A percentile compares a stretch with the other conserved stretches of the same genome.
phyloP scores from a whole-genome alignment of 35 echinoderm and acorn worm species.

The Ophiothrix spiculata region DNA sequence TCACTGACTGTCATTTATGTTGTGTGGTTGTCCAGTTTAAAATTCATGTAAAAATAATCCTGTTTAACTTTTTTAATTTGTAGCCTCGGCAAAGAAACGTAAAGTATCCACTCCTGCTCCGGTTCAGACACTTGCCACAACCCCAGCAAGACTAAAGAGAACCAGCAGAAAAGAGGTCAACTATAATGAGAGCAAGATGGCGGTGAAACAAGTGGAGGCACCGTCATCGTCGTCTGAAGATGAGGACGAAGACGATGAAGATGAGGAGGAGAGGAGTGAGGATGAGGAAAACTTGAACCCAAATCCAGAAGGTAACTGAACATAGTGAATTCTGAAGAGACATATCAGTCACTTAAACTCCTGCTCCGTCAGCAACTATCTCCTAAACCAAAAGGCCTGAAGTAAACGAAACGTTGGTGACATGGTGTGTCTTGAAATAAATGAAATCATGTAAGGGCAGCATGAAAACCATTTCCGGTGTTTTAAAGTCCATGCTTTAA shows the following conservation, averaged over 20 bases:
- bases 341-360: too few species aligned
- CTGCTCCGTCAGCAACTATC: too few species aligned
- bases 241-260: slow-evolving; percentile 21
- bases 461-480: too few species aligned
- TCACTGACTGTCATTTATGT: too few species aligned
- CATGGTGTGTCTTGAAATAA: too few species aligned
- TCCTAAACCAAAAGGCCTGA: too few species aligned
- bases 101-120: slow-evolving; percentile 19
- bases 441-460: too few species aligned
- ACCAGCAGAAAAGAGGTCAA: slow-evolving; percentile 47
- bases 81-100: slow-evolving; percentile 30
- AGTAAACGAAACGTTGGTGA: too few species aligned
- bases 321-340: too few species aligned
- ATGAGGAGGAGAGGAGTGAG: slow-evolving; percentile 25
- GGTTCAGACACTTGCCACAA: slow-evolving; percentile 46
- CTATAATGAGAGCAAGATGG: slow-evolving; percentile 25
- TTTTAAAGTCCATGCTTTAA: too few species aligned
- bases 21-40: too few species aligned
- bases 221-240: neutral
- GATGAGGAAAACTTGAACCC: slow-evolving; percentile 29
- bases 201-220: neutral
- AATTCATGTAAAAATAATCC: too few species aligned
- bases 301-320: slow-evolving; percentile 26
- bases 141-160: slow-evolving; percentile 29
- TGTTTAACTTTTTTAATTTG: slow-evolving; percentile 1